phyloP scores from a whole-genome alignment of 2,888 invertebrate species.

The Orchesellides sinensis region DNA sequence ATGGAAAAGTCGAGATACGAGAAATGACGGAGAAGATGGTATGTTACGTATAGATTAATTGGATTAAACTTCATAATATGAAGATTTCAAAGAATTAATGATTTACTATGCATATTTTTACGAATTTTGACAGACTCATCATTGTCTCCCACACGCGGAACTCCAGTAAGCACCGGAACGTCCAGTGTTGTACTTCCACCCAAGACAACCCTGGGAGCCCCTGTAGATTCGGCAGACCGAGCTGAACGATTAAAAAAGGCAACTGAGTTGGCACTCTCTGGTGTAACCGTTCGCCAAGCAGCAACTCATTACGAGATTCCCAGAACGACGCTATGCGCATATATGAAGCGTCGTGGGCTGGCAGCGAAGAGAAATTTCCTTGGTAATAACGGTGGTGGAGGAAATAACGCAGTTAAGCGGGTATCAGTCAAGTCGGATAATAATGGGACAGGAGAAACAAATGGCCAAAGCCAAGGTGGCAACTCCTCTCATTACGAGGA shows the following conservation, averaged over 20 bases:
- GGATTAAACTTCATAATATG: not conserved
- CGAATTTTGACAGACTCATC: conserved; percentile 15
- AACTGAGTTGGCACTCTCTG: conserved; percentile 75
- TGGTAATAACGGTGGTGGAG: conserved; percentile 22
- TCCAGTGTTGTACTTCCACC: conserved; percentile 32
- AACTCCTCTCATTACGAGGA: conserved; percentile 46
- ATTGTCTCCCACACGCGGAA: conserved; percentile 10
- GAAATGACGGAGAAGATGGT: conserved; percentile 56
- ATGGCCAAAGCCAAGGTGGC: conserved; percentile 30
- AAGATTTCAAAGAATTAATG: not conserved
- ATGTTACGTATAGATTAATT: not conserved
- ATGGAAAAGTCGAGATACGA: conserved; percentile 71
- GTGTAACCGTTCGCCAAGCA: conserved; percentile 82
- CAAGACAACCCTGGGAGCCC: conserved; percentile 55
- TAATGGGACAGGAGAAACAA: conserved; percentile 9
- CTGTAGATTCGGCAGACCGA: conserved; percentile 68
- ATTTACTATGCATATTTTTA: not conserved
- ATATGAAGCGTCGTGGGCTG: conserved; percentile 80
- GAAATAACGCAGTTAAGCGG: conserved; percentile 31
- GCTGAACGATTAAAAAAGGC: conserved; percentile 74
- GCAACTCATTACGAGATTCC: conserved; percentile 82
- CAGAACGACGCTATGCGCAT: conserved; percentile 81
- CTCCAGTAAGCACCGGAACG: not conserved
- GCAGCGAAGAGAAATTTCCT: conserved; percentile 64
- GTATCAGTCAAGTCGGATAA: conserved; percentile 13